Evolutionary conservation across 1,140 invertebrate genomes (phyloP), one percentile per base, ranked within the genome.

Genomic region (Aricia agestis): DNA sequence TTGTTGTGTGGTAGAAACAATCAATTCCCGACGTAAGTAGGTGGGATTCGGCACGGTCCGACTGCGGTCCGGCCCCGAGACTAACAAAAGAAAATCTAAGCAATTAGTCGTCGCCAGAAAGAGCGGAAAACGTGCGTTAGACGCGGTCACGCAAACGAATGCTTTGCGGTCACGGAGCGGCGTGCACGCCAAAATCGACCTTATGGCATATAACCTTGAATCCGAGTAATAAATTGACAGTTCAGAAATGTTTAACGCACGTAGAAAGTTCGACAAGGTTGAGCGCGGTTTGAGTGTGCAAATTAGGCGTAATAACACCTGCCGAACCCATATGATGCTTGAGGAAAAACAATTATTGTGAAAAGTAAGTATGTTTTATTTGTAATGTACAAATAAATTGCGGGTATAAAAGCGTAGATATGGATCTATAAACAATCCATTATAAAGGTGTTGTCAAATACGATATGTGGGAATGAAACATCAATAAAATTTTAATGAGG

Each of bases 21-120:
- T 90, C 89, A 90, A 90, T 91, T 90, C 82, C 85, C 78, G 76
- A 81, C 83, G 82, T 89, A 91, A 91, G 89, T 90, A 91, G 86
- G 87, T 86, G 85, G 78, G 80, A 91, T 89, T 90, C 82, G 89
- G 79, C 85, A 87, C 86, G 86, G 86, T 82, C 82, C 76, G 73
- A 78, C 78, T 81, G 76, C 82, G 82, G 74, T 84, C 83, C 81
- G 79, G 83, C 84, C 82, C 86, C 86, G 85, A 82, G 85, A 90
- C 86, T 89, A 91, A 91, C 87, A 88, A 91, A 91, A 89, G 87
- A 88, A 91, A 91, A 91, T 89, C 86, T 88, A 89, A 89, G 89
- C 89, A 91, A 91, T 91, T 91, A 91, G 89, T 91, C 89, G 89
- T 84, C 86, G 86, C 83, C 83, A 85, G 89, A 87, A 91, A 90